phyloP scores from a whole-genome alignment of 2,113 vertebrate species.

The Bungarus multicinctus region DNA sequence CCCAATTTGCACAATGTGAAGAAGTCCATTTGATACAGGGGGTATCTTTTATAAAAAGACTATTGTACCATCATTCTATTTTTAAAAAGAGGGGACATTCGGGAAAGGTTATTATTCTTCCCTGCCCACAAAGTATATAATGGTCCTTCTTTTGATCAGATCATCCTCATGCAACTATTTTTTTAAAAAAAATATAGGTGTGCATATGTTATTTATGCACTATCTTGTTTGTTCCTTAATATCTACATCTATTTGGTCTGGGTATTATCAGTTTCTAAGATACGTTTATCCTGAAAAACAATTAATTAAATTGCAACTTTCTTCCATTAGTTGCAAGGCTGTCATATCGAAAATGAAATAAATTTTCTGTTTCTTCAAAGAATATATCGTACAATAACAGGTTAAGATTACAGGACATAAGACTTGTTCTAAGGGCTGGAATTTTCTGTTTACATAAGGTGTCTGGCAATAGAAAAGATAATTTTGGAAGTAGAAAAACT shows the following conservation, averaged over 20 bases:
- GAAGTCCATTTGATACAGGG: not conserved
- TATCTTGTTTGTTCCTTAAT: not conserved
- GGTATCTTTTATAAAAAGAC: not conserved
- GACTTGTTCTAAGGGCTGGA: not conserved
- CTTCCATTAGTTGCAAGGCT: not conserved
- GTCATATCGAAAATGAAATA: not conserved
- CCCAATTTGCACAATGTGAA: not conserved
- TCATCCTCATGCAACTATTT: not conserved
- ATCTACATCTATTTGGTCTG: not conserved
- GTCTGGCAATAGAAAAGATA: no score
- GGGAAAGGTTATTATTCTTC: not conserved
- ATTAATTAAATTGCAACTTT: not conserved
- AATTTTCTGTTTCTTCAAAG: not conserved
- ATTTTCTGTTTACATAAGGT: not conserved
- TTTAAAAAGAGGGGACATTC: not conserved
- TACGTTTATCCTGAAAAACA: not conserved
- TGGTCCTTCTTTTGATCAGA: not conserved
- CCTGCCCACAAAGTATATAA: not conserved
- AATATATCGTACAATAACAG: not conserved
- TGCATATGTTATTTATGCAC: not conserved
- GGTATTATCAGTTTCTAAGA: not conserved
- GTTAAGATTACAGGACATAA: not conserved
- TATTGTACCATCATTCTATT: not conserved
- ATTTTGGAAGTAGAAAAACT: not conserved
- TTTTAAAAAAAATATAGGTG: not conserved